Base-by-base conservation (phyloP, 2,797 vertebrate genomes). In the Gastrophryne carolinensis region DNA sequence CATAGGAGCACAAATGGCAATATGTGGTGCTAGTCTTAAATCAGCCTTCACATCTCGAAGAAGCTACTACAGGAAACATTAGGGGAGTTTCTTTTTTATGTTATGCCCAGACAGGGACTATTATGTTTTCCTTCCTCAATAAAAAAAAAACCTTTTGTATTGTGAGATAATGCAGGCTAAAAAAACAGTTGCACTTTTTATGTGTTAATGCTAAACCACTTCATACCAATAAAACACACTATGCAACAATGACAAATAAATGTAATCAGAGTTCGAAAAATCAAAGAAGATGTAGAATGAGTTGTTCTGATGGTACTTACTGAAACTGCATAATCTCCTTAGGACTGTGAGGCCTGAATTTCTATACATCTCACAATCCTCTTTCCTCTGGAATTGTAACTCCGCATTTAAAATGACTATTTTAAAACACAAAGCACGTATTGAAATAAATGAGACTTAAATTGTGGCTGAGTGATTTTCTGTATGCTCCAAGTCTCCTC, bases 311-410 rank as follows among this genome's bases (percentile, higher is more conserved):
- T 30, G 27, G 37, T 58, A 58, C 53, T 70, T 70, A 70, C 19
- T 70, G 11, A 70, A 58, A 70, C 44, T 70, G 35, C 19, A 30
- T 58, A 57, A 58, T 54, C 65, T 68, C 21, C 65, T 70, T 70
- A 57, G 35, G 24, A 47, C 26, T 70, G 53, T 30, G 37, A 70
- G n/a, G 35, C 53, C 37, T 58, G 37, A 44, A 32, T 70, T 70
- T 70, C 54, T 47, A 70, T 70, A 58, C 53, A 70, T 58, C 57
- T 13, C 17, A 29, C 66, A 69, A 69, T 67, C 64, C 49, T 67
- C 64, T 67, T 67, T 54, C 52, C 37, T 52, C 21, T 26, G 15
- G 9, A 54, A 67, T 26, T 53, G 15, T 67, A 67, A 54, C 64
- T 19, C 12, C 54, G 17, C 10, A 54, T 37, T 35, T n/a, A 56